Evolutionary conservation across 2,797 vertebrate genomes (phyloP).

Genomic region (Corythornis leucogaster): DNA sequence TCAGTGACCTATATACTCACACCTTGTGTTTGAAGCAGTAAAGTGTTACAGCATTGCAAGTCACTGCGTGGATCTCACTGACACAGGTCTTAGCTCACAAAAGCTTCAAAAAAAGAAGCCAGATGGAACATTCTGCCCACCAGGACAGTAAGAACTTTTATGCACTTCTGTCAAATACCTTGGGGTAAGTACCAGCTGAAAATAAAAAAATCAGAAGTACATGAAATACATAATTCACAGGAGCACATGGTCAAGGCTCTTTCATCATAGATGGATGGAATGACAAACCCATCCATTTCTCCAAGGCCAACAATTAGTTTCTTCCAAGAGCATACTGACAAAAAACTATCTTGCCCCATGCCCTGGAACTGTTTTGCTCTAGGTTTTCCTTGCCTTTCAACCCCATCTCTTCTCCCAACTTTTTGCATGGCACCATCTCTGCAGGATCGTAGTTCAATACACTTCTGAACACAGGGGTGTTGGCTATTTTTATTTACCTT

Average conservation of each 20-base stretch:
- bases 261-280: neutral
- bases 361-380: neutral
- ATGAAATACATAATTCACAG: neutral
- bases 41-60: neutral
- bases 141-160: constrained; percentile 15
- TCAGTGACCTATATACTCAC: constrained; percentile 1
- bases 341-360: neutral
- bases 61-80: neutral
- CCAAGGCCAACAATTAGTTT: neutral
- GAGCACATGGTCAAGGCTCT: neutral
- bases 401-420: neutral
- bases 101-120: neutral
- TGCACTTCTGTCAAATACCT: constrained; percentile 10
- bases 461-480: neutral
- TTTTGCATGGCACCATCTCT: neutral
- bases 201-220: constrained; percentile 7
- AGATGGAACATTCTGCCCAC: neutral
- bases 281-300: neutral
- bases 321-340: neutral
- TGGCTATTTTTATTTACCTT: neutral
- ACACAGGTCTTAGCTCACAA: neutral
- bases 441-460: neutral
- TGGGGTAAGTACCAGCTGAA: neutral
- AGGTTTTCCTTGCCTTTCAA: neutral
- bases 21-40: neutral